phyloP scores from a whole-genome alignment of 2,888 invertebrate species.

The Abscondita cerata region DNA sequence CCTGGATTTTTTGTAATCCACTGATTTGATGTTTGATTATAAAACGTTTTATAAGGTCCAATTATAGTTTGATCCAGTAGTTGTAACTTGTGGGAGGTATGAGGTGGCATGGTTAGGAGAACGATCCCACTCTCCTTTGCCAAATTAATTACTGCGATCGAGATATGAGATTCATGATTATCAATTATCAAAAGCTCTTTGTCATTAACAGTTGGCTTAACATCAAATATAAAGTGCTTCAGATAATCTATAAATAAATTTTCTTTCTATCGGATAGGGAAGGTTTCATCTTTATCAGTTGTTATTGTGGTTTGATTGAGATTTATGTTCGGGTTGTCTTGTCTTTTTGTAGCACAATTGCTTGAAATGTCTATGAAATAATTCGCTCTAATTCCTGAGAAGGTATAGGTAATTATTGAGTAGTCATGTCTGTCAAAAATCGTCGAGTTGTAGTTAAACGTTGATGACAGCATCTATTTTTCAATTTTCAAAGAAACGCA shows the following conservation, averaged over 20 bases:
- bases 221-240: not conserved
- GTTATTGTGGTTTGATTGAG: too few species aligned
- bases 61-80: not conserved
- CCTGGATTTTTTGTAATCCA: constrained; percentile 10
- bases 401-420: too few species aligned
- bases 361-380: too few species aligned
- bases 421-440: too few species aligned
- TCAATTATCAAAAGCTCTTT: not conserved
- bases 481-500: too few species aligned
- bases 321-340: too few species aligned
- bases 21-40: not conserved
- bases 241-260: not conserved
- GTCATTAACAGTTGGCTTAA: not conserved
- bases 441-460: too few species aligned
- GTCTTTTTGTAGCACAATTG: too few species aligned
- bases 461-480: too few species aligned
- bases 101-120: not conserved
- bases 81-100: not conserved
- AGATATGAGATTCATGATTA: not conserved
- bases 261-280: too few species aligned
- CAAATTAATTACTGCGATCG: not conserved
- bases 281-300: too few species aligned
- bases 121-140: constrained; percentile 2
- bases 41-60: constrained; percentile 5
- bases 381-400: too few species aligned